phyloP scores from a whole-genome alignment of 2,113 vertebrate species.

The Prunella fulvescens region DNA sequence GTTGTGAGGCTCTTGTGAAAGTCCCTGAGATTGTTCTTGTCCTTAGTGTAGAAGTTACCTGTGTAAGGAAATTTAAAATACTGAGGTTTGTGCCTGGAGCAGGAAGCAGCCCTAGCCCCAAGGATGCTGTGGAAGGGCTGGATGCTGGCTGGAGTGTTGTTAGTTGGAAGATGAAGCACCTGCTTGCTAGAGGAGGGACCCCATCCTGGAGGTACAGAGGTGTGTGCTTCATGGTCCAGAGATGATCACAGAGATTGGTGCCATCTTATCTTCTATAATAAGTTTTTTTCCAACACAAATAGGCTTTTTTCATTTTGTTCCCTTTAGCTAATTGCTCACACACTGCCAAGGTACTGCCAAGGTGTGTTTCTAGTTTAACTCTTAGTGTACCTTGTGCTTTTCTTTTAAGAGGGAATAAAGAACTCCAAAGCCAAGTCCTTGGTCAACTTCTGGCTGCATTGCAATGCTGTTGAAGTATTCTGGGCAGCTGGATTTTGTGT shows the following conservation, averaged over 20 bases:
- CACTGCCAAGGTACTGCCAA: neutral
- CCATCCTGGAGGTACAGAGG: neutral
- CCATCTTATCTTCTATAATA: neutral
- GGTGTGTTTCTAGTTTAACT: neutral
- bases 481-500: neutral
- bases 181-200: neutral
- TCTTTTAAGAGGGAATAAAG: neutral
- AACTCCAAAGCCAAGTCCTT: neutral
- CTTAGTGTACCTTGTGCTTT: neutral
- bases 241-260: neutral
- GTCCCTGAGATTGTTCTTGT: neutral
- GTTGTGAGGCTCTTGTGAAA: neutral
- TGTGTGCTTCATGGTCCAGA: neutral
- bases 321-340: neutral
- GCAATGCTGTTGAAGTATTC: neutral
- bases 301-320: fast-evolving
- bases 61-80: neutral
- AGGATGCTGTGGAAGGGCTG: neutral
- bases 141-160: neutral
- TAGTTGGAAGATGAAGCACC: neutral
- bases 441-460: neutral
- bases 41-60: neutral
- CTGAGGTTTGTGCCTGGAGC: neutral
- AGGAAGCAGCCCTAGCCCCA: neutral
- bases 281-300: neutral